Base-by-base conservation (phyloP, 37 sponge, comb jelly and placozoan genomes). In the Theonella swinhoei region DNA sequence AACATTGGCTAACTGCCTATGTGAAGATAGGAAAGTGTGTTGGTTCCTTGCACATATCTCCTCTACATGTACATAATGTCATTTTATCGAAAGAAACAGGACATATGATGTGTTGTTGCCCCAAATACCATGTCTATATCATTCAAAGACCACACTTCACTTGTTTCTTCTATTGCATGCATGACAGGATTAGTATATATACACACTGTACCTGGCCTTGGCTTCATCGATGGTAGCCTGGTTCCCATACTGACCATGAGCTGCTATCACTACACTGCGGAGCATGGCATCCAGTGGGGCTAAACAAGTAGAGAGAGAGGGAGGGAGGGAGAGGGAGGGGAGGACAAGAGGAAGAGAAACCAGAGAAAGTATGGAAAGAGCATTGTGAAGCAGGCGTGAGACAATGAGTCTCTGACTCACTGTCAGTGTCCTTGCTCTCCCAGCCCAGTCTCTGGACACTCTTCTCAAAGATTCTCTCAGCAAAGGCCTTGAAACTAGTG, bases 281-380 rank as follows among this genome's bases (percentile, higher is more conserved):
- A 97, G 89, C 89, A 97, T 89, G 17, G 87, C 31, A 43, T 90
- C 88, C 61, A 91, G 82, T 58, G 96, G 88, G 31, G 61, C 86
- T 84, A 47, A 66, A 66, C 7, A 19, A 66, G 67, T n/a, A 66
- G 67, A 66, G 67, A 29, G 67, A 19, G 67, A 20, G 61, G 61
- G 20, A 20, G 20, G 20, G 61, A 20, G 61, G 20, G 29, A 36
- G 22, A 22, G 39, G 29, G 40, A 30, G 36, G 9, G 22, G 72
- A 32, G 72, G 72, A 22, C 4, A 39, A 38, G 36, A 22, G 67
- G 5, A 24, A 36, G 29, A 37, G 26, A 8, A 67, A 67, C 11
- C 8, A 25, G 8, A n/a, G n/a, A n/a, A n/a, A 37, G 72, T 9
- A 22, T 5, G 39, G 72, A 29, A 17, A 36, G 39, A 36, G 23